phyloP scores from a whole-genome alignment of 2,797 vertebrate species.

The Anguilla anguilla region DNA sequence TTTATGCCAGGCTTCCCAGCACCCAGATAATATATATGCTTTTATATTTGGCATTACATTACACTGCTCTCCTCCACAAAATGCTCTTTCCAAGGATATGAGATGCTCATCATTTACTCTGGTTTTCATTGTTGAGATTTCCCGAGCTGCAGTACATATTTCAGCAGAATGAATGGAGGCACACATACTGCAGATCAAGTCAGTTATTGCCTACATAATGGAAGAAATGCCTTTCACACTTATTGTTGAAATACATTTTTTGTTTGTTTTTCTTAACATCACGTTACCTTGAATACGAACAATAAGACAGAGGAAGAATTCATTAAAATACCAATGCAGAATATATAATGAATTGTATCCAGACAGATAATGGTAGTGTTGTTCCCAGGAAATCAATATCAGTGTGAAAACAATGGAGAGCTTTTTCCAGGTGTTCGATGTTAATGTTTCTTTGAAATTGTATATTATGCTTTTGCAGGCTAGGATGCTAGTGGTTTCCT shows the following conservation, averaged over 20 bases:
- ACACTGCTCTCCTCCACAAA: not conserved
- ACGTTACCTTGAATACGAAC: not conserved
- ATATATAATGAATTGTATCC: not conserved
- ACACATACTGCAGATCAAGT: not conserved
- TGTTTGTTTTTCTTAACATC: not conserved
- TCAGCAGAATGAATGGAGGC: not conserved
- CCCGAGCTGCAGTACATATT: not conserved
- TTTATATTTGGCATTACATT: not conserved
- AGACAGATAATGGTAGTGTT: not conserved
- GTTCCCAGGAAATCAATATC: not conserved
- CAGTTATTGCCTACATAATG: not conserved
- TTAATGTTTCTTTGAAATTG: not conserved
- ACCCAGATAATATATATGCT: not conserved
- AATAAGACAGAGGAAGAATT: too few relatives aligned
- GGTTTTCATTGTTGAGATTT: not conserved
- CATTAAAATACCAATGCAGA: not conserved
- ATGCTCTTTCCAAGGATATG: not conserved
- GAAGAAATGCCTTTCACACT: not conserved
- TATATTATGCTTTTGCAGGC: not conserved
- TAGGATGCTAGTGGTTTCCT: not conserved
- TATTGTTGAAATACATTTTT: not conserved
- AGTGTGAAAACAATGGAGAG: not conserved
- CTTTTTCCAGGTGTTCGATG: not conserved
- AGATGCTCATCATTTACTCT: not conserved
- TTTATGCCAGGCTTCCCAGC: not conserved